Base-by-base conservation (phyloP, 2,113 vertebrate species). In the Vulpes ferrilata region DNA sequence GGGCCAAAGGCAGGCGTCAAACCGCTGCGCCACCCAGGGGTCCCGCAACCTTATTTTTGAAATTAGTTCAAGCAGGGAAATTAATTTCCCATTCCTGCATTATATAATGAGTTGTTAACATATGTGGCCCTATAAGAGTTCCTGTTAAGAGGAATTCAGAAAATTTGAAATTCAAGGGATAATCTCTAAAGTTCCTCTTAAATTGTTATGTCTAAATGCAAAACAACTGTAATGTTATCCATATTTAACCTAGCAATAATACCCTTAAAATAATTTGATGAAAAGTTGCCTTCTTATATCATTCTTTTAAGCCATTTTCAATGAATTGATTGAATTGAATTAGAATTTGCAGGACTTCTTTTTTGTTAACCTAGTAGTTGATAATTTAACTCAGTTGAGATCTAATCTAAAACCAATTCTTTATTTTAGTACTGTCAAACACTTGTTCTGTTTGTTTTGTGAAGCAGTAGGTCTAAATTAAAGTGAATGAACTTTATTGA, bases 161-260 rank as follows among this genome's bases (percentile, higher is more conserved):
- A 88, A 59, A 59, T 43, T 60, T 20, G 32, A 74, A 84, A 80
- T 74, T 93, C 62, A 92, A 20, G 38, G 23, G 62, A 87, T 69
- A 32, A 60, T 55, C 30, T 51, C 4, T 35, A 3, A 65, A 83
- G 35, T 87, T 38, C 59, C 38, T 87, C 27, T 35, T 76, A 81
- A 76, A 32, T 82, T 81, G 11, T 95, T 93, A 38, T 60, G 90
- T 95, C 19, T 79, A 91, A 93, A 71, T 93, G 27, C 60, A 90
- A 22, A 93, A 67, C 17, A 67, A 78, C 27, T 53, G 2, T 93
- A 71, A 38, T 76, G 22, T 38, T 81, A 85, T 30, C 11, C 79
- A 30, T 69, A 76, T 17, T 43, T 83, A 83, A 20, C n/a, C 3
- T 35, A 13, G 16, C 48, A 82, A 8, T 84, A 82, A 8, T 84